A percentile compares a stretch with the other conserved stretches of the same genome.
Conservation (phyloP, 2,888 invertebrate species). For the Branchellion lobata region DNA sequence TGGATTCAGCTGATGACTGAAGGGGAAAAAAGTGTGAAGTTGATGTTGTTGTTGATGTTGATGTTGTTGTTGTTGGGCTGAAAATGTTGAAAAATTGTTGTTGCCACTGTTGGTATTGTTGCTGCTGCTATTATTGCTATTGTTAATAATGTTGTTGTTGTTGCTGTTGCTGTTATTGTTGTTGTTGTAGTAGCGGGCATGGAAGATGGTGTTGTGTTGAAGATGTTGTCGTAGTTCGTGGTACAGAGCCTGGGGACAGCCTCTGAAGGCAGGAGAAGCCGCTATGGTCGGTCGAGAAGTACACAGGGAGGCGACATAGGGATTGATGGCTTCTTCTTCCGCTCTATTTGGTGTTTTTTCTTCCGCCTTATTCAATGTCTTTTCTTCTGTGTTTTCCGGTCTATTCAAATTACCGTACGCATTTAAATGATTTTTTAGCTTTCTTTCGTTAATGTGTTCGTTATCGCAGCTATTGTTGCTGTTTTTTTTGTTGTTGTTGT, state of each 20-base stretch:
- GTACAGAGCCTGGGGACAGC: neutral
- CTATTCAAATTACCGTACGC: neutral
- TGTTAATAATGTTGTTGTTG: neutral
- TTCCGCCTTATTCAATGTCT: constrained; percentile 1
- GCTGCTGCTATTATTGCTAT: neutral
- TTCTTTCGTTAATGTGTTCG: neutral
- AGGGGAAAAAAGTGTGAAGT: neutral
- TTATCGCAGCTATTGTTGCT: neutral
- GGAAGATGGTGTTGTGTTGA: no score
- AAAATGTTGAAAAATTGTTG: neutral
- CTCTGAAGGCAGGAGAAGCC: neutral
- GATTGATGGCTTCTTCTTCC: neutral
- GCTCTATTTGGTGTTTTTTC: neutral
- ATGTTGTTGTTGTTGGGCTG: neutral
- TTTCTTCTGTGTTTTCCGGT: neutral
- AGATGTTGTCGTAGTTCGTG: no score
- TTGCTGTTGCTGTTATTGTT: no score
- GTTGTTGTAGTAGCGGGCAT: no score
- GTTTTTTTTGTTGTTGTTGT: neutral
- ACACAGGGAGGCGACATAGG: neutral
- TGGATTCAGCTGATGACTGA: neutral
- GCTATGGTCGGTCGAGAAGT: no score
- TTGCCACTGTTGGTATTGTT: neutral
- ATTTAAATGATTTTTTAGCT: neutral
- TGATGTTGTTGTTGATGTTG: neutral